Evolutionary conservation across 2,797 vertebrate genomes (phyloP).

Genomic region (Lithobates pipiens): DNA sequence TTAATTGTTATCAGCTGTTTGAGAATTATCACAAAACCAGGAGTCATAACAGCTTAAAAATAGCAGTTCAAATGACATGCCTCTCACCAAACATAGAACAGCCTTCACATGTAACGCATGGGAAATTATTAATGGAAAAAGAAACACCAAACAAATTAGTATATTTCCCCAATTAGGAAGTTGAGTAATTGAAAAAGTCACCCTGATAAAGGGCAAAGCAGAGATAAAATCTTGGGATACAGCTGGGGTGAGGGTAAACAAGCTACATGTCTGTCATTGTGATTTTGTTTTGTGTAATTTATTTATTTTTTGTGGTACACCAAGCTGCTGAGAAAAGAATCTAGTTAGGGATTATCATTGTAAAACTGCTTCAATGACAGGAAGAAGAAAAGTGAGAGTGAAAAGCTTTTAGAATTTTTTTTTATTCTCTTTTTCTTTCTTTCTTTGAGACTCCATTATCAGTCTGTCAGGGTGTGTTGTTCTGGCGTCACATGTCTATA

Average conservation of each 20-base stretch:
- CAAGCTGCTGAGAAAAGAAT: conserved; percentile 20
- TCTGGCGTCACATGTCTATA: conserved; percentile 74
- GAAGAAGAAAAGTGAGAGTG: conserved; percentile 31
- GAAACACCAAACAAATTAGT: conserved; percentile 65
- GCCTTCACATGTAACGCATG: conserved; percentile 35
- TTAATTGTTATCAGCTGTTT: conserved; percentile 76
- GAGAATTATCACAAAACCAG: conserved; percentile 73
- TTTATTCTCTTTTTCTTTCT: conserved; percentile 11
- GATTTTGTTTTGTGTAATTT: conserved; percentile 9
- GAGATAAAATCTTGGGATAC: conserved; percentile 12
- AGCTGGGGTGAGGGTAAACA: conserved; percentile 26
- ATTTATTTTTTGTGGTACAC: not conserved
- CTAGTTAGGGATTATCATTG: not conserved
- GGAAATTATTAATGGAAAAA: conserved; percentile 60
- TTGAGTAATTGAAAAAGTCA: conserved; percentile 67
- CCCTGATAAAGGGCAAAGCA: conserved; percentile 64
- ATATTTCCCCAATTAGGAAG: conserved; percentile 64
- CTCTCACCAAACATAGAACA: conserved; percentile 35
- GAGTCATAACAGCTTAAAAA: conserved; percentile 58
- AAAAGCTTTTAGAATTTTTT: conserved; percentile 48
- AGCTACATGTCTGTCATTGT: conserved; percentile 26
- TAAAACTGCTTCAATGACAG: not conserved
- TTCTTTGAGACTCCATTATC: conserved; percentile 71
- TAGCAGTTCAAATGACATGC: conserved; percentile 26
- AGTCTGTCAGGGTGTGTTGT: conserved; percentile 66